Conservation (phyloP, 2,888 invertebrate genomes). For the Pseudoips prasinana region DNA sequence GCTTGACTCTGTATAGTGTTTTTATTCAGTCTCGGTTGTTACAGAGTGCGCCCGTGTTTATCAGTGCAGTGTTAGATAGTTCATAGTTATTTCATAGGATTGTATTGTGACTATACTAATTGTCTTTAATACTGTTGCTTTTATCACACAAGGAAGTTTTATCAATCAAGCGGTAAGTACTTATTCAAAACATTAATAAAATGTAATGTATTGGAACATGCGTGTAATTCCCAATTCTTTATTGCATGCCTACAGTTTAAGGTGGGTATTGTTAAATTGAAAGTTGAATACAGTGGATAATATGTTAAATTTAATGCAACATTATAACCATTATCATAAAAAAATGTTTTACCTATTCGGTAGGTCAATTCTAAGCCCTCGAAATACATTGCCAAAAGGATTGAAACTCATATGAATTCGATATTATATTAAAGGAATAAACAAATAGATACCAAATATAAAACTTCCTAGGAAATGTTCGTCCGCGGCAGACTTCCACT, state of each 20-base stretch:
- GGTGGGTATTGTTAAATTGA: slow-evolving; percentile 12
- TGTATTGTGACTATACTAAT: slow-evolving; percentile 15
- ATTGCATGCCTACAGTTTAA: slow-evolving; percentile 13
- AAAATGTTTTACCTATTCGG: slow-evolving; percentile 14
- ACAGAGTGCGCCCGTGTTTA: slow-evolving; percentile 14
- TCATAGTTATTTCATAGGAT: slow-evolving; percentile 15
- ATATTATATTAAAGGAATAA: slow-evolving; percentile 17
- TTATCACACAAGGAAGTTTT: slow-evolving; percentile 14
- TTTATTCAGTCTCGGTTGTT: slow-evolving; percentile 13
- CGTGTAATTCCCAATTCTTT: slow-evolving; percentile 12
- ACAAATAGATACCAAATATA: slow-evolving; percentile 17
- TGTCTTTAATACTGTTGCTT: slow-evolving; percentile 14
- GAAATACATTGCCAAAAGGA: slow-evolving; percentile 13
- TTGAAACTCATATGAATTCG: slow-evolving; percentile 16
- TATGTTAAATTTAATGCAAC: slow-evolving; percentile 12
- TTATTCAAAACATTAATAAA: slow-evolving; percentile 13
- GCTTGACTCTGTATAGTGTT: slow-evolving; percentile 14
- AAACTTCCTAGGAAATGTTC: slow-evolving; percentile 14
- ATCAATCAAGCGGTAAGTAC: slow-evolving; percentile 14
- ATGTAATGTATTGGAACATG: slow-evolving; percentile 14
- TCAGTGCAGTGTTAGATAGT: slow-evolving; percentile 15
- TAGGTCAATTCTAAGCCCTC: slow-evolving; percentile 14
- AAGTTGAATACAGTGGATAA: slow-evolving; percentile 14
- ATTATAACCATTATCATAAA: slow-evolving; percentile 14
- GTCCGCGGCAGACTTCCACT: slow-evolving; percentile 15